These are phyloP conservation scores for Hemithea aestivaria DNA, from an alignment of 2,888 invertebrate species.

Conservation along the genomic window DNA sequence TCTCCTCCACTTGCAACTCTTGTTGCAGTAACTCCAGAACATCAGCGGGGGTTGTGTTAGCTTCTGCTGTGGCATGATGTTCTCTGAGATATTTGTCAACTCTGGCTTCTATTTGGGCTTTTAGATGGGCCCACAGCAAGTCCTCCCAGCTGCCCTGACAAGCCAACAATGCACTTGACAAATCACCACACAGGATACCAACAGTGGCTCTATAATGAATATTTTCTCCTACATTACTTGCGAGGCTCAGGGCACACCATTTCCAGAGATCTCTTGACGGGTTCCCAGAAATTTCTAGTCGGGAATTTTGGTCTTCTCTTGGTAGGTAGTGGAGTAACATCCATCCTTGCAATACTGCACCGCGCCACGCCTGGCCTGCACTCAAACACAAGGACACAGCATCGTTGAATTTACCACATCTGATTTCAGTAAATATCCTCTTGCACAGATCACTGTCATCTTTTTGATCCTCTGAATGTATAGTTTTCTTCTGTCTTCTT, in stretches of 20 bases:
- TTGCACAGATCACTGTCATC: slow-evolving; percentile 81
- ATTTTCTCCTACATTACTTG: slow-evolving; percentile 76
- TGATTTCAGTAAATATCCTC: slow-evolving; percentile 85
- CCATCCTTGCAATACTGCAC: slow-evolving; percentile 95
- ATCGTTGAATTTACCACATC: slow-evolving; percentile 91
- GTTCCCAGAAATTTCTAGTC: slow-evolving; percentile 87
- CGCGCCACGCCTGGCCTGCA: slow-evolving; percentile 95
- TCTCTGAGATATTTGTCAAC: slow-evolving; percentile 84
- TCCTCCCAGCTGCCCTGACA: slow-evolving; percentile 93
- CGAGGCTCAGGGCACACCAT: slow-evolving; percentile 83
- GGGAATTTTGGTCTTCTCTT: slow-evolving; percentile 70
- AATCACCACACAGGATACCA: slow-evolving; percentile 90
- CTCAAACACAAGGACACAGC: slow-evolving; percentile 90
- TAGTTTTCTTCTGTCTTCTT: slow-evolving; percentile 84
- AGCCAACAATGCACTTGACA: slow-evolving; percentile 86
- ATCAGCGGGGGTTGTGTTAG: slow-evolving; percentile 61
- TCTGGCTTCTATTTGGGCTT: slow-evolving; percentile 88
- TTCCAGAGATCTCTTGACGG: slow-evolving; percentile 89
- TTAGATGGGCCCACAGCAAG: slow-evolving; percentile 92
- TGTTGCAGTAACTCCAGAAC: slow-evolving; percentile 62
- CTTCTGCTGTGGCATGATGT: slow-evolving; percentile 66
- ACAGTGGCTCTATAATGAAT: slow-evolving; percentile 82
- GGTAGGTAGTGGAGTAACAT: slow-evolving; percentile 92
- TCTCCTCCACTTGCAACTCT: slow-evolving; percentile 57
- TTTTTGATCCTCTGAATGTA: slow-evolving; percentile 93